Percentiles rank a stretch among this genome's conserved stretches.
Evolutionary conservation across 2,888 invertebrate genomes (phyloP).

Genomic region (Drosophila paranaensis): DNA sequence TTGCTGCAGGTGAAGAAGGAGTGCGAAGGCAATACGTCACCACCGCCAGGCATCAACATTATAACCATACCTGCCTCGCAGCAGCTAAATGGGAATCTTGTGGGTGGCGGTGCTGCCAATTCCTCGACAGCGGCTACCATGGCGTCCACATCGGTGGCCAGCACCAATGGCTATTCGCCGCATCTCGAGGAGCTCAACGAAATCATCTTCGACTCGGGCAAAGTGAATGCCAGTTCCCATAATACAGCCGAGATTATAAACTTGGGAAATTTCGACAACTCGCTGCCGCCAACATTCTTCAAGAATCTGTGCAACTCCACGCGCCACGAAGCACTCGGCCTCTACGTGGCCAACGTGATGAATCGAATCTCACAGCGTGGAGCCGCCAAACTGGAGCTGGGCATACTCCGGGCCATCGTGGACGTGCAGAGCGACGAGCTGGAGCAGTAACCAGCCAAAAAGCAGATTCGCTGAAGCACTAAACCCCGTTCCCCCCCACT

Average conservation of each 20-base stretch:
- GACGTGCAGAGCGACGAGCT: constrained; percentile 83
- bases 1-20: constrained; percentile 80
- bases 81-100: constrained; percentile 58
- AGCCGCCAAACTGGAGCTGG: constrained; percentile 82
- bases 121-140: constrained; percentile 76
- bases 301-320: constrained; percentile 83
- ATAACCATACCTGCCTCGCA: constrained; percentile 81
- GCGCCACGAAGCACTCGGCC: constrained; percentile 82
- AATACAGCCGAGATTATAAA: constrained; percentile 77
- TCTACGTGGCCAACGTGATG: constrained; percentile 84
- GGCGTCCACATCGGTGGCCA: constrained; percentile 74
- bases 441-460: constrained; percentile 65
- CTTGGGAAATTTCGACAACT: constrained; percentile 82
- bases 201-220: constrained; percentile 78
- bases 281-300: constrained; percentile 83
- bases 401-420: constrained; percentile 83
- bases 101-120: constrained; percentile 53
- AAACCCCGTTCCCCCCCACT: constrained; percentile 2
- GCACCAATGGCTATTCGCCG: constrained; percentile 82
- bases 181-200: constrained; percentile 82
- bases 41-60: constrained; percentile 78
- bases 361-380: constrained; percentile 80
- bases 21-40: constrained; percentile 60
- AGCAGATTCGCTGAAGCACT: background rate
- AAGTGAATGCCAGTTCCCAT: constrained; percentile 42